Evolutionary conservation across 2,888 invertebrate genomes (phyloP), one percentile per base, ranked within the genome.

Genomic region (Spodoptera picta): DNA sequence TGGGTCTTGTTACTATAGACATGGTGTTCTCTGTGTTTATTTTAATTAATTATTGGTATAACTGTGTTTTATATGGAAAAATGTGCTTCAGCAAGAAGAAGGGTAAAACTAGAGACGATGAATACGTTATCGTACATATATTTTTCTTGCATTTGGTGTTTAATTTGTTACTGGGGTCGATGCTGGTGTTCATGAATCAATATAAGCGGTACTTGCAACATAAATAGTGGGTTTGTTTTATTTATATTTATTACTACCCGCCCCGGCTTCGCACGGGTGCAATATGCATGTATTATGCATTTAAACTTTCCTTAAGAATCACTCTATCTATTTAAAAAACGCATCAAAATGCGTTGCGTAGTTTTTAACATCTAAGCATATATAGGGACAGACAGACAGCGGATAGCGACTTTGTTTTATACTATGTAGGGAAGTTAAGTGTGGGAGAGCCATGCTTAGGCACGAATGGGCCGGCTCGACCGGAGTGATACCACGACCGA

Each of bases 221-320:
- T 52, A 1, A 6, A 60, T 69, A 11, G 60, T 69, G 41, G 12
- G 44, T 44, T 65, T 44, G 61, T 65, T 65, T 65, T 41, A 65
- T 68, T 65, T 63, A 14, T 3, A 10, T 11, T 14, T 31, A 6
- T 4, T 31, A 19, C 2, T 19, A 19, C 19, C 19, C 19, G 19
- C 19, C 19, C 19, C 19, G 19, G 19, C 19, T 19, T 19, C 19
- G 19, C 19, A 19, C 19, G 19, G 19, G 19, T 19, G 19, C 19
- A 19, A 19, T 19, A 19, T 19, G 1, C 19, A 19, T 19, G 19
- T 19, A 19, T 19, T 19, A 19, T 19, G 19, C 2, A 19, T 19
- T 19, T 19, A 19, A 19, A 19, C 19, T 2, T 19, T 19, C 19
- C 19, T 19, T 19, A 19, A 19, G 19, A 19, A 19, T 19, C 19